Evolutionary conservation across 2,797 vertebrate genomes (phyloP).

Genomic region (Halcyon chelicuti): DNA sequence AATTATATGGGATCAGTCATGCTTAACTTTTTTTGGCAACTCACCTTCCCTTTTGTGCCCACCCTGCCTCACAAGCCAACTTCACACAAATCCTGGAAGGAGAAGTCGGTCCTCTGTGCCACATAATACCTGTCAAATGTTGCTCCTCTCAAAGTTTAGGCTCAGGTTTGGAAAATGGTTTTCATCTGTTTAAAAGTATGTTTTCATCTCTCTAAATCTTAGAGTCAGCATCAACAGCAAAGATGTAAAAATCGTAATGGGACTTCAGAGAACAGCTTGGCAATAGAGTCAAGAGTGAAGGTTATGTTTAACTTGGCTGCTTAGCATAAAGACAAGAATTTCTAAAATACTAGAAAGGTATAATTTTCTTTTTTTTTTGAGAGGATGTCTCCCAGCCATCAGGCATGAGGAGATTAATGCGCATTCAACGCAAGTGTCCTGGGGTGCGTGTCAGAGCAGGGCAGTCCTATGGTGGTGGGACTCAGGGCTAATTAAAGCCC

Average conservation of each 20-base stretch:
- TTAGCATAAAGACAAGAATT: conserved; percentile 1
- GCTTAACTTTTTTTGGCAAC: not conserved
- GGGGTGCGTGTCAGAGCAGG: conserved; percentile 32
- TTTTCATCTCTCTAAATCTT: conserved; percentile 7
- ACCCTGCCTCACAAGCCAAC: not conserved
- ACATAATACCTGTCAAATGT: not conserved
- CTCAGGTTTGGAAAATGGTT: not conserved
- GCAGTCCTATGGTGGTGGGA: conserved; percentile 13
- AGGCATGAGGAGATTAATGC: not conserved
- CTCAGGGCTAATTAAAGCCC: conserved; percentile 66
- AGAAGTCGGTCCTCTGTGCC: not conserved
- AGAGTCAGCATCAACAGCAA: not conserved
- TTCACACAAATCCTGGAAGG: not conserved
- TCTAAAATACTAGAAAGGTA: conserved; percentile 12
- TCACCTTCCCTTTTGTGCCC: not conserved
- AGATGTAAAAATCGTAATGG: not conserved
- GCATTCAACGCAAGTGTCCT: not conserved
- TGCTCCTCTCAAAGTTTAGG: not conserved
- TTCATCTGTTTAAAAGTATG: not conserved
- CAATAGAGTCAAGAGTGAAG: not conserved
- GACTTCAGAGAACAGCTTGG: not conserved
- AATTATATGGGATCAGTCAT: not conserved
- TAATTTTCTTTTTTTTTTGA: not conserved
- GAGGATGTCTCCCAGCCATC: conserved; percentile 1
- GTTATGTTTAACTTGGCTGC: conserved; percentile 33